These are phyloP conservation scores for Xestia rhomboidea DNA, from an alignment of 2,888 invertebrate species.

Conservation along the genomic window DNA sequence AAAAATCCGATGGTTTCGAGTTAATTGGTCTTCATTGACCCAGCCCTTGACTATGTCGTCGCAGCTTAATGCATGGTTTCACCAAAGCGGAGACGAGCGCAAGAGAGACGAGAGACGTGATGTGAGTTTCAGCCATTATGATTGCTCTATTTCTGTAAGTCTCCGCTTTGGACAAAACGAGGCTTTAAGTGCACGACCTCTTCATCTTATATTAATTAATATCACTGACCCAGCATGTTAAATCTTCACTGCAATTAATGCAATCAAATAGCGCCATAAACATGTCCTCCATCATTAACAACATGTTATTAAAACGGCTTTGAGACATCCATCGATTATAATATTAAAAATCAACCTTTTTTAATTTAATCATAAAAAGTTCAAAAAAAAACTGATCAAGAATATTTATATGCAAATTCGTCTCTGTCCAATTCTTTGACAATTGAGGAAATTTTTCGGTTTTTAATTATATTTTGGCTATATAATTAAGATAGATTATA, in stretches of 20 bases:
- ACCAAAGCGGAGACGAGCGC: not conserved
- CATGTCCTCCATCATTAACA: slow-evolving; percentile 15
- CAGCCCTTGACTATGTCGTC: not conserved
- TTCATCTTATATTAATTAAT: not conserved
- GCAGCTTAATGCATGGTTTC: not conserved
- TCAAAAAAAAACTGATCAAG: slow-evolving; percentile 5
- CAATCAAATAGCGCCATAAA: slow-evolving; percentile 6
- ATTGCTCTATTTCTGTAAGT: not conserved
- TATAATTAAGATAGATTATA: not conserved
- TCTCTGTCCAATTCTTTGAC: not conserved
- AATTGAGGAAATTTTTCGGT: not conserved
- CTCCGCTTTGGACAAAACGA: not conserved
- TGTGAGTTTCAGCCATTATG: not conserved
- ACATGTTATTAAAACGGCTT: not conserved
- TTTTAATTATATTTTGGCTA: not conserved
- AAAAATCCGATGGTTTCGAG: not conserved
- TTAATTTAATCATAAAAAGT: slow-evolving; percentile 12
- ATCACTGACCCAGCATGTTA: not conserved
- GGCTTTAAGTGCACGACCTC: not conserved
- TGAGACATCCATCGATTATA: not conserved
- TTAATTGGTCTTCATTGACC: not conserved
- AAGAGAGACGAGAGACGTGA: not conserved
- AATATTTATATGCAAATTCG: slow-evolving; percentile 24
- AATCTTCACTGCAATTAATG: not conserved
- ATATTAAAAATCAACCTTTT: slow-evolving; percentile 15